Percentiles rank a stretch among this genome's conserved stretches.
These are phyloP conservation scores for Hirtodrosophila cameraria DNA, from an alignment of 2,888 invertebrate genomes.

Conservation along the genomic window DNA sequence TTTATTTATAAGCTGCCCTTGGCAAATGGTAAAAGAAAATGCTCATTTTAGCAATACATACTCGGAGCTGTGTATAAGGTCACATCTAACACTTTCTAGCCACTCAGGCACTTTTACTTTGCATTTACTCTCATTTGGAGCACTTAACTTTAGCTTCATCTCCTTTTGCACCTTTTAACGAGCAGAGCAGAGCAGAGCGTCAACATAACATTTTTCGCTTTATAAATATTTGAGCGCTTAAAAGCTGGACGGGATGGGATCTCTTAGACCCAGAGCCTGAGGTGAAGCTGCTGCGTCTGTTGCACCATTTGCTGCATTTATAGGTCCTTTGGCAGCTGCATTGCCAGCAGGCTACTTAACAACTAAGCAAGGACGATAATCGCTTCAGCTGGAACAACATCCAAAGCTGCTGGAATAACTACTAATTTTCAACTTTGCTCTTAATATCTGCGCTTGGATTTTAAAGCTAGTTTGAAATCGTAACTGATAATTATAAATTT, in stretches of 20 bases:
- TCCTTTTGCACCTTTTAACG: constrained; percentile 18
- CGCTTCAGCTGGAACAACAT: constrained; percentile 43
- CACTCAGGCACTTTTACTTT: constrained; percentile 42
- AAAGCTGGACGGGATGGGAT: constrained; percentile 55
- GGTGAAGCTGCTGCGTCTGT: constrained; percentile 17
- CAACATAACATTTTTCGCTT: constrained; percentile 63
- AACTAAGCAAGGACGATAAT: constrained; percentile 46
- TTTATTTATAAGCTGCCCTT: not conserved
- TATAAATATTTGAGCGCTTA: constrained; percentile 74
- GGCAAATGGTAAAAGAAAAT: not conserved
- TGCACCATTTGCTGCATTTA: constrained; percentile 33
- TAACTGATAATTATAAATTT: constrained; percentile 50
- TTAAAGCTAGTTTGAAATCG: not conserved
- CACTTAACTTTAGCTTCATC: constrained; percentile 50
- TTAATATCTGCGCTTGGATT: no score
- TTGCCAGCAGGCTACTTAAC: constrained; percentile 41
- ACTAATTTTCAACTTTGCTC: not conserved
- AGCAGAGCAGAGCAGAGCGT: constrained; percentile 46
- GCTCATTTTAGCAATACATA: constrained; percentile 4
- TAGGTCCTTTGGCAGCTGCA: constrained; percentile 15
- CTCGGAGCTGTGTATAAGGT: constrained; percentile 5
- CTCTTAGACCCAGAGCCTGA: constrained; percentile 14
- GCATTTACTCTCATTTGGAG: constrained; percentile 59
- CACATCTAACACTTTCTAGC: constrained; percentile 16
- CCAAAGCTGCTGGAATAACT: constrained; percentile 22